Conservation (phyloP, 2,888 invertebrate species). For the Agrilus cyanescens region DNA sequence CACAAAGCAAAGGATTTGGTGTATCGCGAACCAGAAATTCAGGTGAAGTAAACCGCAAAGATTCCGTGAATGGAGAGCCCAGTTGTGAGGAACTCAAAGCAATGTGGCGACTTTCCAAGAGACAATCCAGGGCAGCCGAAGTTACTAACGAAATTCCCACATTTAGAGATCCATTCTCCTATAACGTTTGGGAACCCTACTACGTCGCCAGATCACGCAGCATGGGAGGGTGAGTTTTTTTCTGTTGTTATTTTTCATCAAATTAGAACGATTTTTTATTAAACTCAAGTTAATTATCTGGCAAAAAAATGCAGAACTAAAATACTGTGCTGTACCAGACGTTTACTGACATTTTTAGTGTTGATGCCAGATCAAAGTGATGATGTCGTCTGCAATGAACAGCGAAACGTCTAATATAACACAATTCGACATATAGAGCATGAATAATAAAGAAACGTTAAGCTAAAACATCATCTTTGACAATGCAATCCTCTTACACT, state of each 20-base stretch:
- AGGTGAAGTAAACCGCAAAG: slow-evolving; percentile 27
- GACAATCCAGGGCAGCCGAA: slow-evolving; percentile 78
- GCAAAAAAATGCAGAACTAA: too few relatives aligned
- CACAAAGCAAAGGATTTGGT: slow-evolving; percentile 24
- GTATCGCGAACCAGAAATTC: slow-evolving; percentile 24
- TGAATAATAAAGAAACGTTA: too few relatives aligned
- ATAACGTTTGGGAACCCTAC: slow-evolving; percentile 67
- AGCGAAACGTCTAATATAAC: too few relatives aligned
- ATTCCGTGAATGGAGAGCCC: slow-evolving; percentile 53
- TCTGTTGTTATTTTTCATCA: slow-evolving; percentile 3
- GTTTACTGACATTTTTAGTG: too few relatives aligned
- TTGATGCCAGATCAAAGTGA: too few relatives aligned
- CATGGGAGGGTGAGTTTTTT: slow-evolving; percentile 42
- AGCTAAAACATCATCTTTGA: too few relatives aligned
- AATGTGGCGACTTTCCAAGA: slow-evolving; percentile 86
- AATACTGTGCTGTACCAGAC: too few relatives aligned
- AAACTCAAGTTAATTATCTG: too few relatives aligned
- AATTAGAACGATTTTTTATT: too few relatives aligned
- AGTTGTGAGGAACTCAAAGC: slow-evolving; percentile 77
- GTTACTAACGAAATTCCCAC: slow-evolving; percentile 77
- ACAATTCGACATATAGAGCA: too few relatives aligned
- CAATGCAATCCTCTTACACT: too few relatives aligned
- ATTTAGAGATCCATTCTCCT: slow-evolving; percentile 69
- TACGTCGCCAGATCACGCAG: slow-evolving; percentile 42
- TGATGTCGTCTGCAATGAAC: too few relatives aligned